Conservation (phyloP, 2,797 vertebrate genomes). For the Myotis myotis region DNA sequence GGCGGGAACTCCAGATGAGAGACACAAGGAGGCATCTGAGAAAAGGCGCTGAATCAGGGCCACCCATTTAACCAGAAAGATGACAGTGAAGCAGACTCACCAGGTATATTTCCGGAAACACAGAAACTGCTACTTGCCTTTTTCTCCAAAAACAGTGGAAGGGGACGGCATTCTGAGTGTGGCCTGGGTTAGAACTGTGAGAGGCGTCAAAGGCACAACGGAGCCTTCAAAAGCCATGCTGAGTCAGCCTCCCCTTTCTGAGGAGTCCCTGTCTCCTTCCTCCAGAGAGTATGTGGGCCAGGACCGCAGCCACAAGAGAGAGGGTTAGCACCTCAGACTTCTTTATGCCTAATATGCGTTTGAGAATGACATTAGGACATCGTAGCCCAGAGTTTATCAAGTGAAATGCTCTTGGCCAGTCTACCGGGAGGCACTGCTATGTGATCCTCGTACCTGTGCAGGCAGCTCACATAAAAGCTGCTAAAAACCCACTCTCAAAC, state of each 20-base stretch:
- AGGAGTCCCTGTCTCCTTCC: neutral
- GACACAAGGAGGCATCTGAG: neutral
- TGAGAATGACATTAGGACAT: slow-evolving; percentile 43
- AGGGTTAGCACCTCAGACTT: neutral
- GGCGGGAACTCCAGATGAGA: neutral
- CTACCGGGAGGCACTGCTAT: neutral
- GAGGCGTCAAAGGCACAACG: neutral
- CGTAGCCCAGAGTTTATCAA: slow-evolving; percentile 72
- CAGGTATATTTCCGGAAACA: neutral
- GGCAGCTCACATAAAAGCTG: slow-evolving; percentile 36
- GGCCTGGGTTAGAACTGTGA: neutral
- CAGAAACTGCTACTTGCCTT: neutral
- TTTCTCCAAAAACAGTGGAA: neutral
- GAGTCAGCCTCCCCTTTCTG: neutral
- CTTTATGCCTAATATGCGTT: neutral
- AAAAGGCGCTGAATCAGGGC: neutral
- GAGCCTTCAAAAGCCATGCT: neutral
- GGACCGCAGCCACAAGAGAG: neutral
- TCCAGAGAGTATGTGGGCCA: neutral
- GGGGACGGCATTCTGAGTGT: neutral
- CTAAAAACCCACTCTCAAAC: neutral
- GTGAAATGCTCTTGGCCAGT: slow-evolving; percentile 57
- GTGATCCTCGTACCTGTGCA: neutral
- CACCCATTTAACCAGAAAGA: neutral
- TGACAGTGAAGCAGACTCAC: neutral